phyloP scores from a whole-genome alignment of 2,888 invertebrate genomes.

The Unio pictorum region DNA sequence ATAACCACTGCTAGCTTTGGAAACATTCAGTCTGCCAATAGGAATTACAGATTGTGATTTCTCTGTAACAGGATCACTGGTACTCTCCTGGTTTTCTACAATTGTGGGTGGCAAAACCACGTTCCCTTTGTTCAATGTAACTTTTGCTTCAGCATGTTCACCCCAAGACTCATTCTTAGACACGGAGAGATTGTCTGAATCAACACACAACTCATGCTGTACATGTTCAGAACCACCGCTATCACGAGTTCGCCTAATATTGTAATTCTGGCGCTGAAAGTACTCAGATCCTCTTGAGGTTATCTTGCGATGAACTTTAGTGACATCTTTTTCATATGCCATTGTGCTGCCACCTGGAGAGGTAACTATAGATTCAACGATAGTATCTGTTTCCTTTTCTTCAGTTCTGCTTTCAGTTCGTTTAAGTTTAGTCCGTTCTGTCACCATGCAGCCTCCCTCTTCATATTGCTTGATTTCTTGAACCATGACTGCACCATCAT shows the following conservation, averaged over 20 bases:
- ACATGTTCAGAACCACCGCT: conserved; percentile 48
- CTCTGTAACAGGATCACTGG: not conserved
- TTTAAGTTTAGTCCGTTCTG: conserved; percentile 49
- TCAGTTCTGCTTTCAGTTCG: conserved; percentile 53
- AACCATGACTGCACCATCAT: conserved; percentile 55
- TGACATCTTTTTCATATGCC: conserved; percentile 52
- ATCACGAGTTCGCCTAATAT: conserved; percentile 38
- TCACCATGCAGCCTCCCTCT: conserved; percentile 48
- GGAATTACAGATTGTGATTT: not conserved
- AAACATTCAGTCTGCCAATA: conserved; percentile 8
- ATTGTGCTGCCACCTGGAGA: conserved; percentile 50
- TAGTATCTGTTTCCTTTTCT: conserved; percentile 53
- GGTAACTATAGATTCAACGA: conserved; percentile 48
- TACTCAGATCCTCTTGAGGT: conserved; percentile 61
- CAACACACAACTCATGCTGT: conserved; percentile 50
- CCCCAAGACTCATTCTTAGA: conserved; percentile 55
- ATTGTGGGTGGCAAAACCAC: conserved; percentile 1
- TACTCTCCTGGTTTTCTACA: not conserved
- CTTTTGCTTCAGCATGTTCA: conserved; percentile 42
- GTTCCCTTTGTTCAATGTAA: conserved; percentile 27
- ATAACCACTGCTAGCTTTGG: conserved; percentile 46
- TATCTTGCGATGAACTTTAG: conserved; percentile 50
- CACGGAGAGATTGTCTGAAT: conserved; percentile 54
- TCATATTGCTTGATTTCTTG: conserved; percentile 44
- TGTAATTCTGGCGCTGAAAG: conserved; percentile 47